A percentile compares a stretch with the other conserved stretches of the same genome.
phyloP scores from a whole-genome alignment of 1,140 invertebrate genomes.

The Eciton burchellii region DNA sequence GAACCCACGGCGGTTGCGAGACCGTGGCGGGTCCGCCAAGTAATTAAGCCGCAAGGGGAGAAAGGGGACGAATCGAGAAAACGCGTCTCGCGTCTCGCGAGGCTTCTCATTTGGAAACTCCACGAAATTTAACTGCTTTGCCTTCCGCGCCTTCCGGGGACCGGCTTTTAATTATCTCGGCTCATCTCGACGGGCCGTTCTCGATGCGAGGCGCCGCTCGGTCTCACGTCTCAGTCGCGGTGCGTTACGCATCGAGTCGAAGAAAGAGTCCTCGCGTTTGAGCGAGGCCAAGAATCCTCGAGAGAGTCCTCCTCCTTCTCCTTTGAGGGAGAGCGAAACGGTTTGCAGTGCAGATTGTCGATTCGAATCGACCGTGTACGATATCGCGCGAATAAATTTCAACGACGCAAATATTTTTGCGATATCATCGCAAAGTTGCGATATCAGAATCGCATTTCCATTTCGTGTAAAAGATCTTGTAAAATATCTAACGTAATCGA shows the following conservation, averaged over 20 bases:
- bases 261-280: conserved; percentile 14
- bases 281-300: background rate
- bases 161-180: conserved; percentile 51
- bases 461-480: too few species aligned
- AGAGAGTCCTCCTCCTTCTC: background rate
- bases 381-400: too few species aligned
- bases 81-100: conserved; percentile 23
- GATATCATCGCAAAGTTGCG: too few species aligned
- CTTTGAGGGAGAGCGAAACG: background rate
- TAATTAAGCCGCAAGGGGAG: conserved; percentile 34
- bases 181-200: conserved; percentile 17
- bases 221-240: conserved; percentile 1
- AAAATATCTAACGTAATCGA: too few species aligned
- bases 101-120: conserved; percentile 7
- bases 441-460: too few species aligned
- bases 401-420: too few species aligned
- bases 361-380: too few species aligned
- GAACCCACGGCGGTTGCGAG: background rate
- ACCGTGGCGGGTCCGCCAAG: background rate
- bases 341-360: background rate
- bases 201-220: conserved; percentile 25
- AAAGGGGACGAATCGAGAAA: too few species aligned
- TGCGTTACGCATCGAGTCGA: conserved; percentile 5
- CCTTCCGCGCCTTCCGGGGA: conserved; percentile 44
- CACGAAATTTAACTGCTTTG: conserved; percentile 42